Evolutionary conservation across 2,888 invertebrate species (phyloP), one percentile per base, ranked within the genome.

Genomic region (Drosophila ustulata): DNA sequence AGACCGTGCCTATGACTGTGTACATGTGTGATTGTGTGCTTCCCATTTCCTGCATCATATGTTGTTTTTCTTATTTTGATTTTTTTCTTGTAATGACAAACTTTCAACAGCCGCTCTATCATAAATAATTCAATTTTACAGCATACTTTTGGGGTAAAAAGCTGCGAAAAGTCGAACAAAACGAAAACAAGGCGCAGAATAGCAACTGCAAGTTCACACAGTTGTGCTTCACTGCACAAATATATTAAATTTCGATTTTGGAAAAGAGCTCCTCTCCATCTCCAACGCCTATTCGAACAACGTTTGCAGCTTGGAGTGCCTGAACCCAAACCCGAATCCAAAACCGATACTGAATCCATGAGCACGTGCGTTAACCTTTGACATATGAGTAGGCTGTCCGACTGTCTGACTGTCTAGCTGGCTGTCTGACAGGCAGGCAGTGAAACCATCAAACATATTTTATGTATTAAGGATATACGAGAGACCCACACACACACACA

Each of bases 351-450:
- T 56, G 66, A 71, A 75, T 67, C 68, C 83, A 75, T 74, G 75
- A 80, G 89, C 89, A 88, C 88, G 89, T 89, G 89, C 87, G 82
- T 86, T 89, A 89, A 88, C 89, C 85, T 89, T 89, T 88, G 88
- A 89, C 88, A 88, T 89, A 89, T 89, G 89, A 88, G 82, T 68
- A 67, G 66, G 37, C 37, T 18, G 45, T 61, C 43, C 6, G 39
- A 18, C 5, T 18, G 39, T 41, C 39, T 41, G 39, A 41, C 39
- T 37, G 37, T 32, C 32, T 32, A 11, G 9, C 11, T 37, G 37
- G 37, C 37, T 11, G 37, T 13, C 13, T 18, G 30, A 28, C 47
- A 34, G 51, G 56, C 62, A 55, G 51, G 46, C 63, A 69, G 71
- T 62, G 79, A 80, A 83, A 77, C 88, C 85, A 88, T 82, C 89